A percentile compares a stretch with the other conserved stretches of the same genome.
Conservation (phyloP, 92 coral and sea anemone genomes). For the Parazoanthus atlanticus region DNA sequence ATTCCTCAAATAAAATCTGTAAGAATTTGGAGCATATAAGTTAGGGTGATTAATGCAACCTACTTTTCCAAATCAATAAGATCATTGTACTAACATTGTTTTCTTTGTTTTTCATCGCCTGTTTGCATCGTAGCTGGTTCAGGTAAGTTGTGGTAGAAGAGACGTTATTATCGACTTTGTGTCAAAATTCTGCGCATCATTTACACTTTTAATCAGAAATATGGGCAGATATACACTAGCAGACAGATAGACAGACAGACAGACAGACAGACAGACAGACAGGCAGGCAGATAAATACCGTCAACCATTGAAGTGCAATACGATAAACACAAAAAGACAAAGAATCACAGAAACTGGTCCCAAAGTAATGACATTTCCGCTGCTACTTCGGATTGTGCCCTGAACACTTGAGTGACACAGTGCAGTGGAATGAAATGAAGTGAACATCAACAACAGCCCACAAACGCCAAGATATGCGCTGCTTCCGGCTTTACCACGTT, state of each 20-base stretch:
- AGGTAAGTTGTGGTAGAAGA: conserved; percentile 10
- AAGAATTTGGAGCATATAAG: too few relatives aligned
- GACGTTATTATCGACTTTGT: not conserved
- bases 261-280: not conserved
- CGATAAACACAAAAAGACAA: not conserved
- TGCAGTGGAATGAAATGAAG: too few relatives aligned
- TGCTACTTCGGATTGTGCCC: not conserved
- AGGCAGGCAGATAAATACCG: not conserved
- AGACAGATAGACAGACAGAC: not conserved
- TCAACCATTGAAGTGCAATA: not conserved
- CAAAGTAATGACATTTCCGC: not conserved
- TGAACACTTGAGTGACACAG: too few relatives aligned
- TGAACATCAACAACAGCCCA: too few relatives aligned
- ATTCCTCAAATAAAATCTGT: too few relatives aligned
- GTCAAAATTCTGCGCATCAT: too few relatives aligned
- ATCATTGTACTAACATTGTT: not conserved
- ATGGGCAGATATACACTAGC: not conserved
- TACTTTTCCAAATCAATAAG: too few relatives aligned
- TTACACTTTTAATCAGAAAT: not conserved
- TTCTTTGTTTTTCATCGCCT: not conserved
- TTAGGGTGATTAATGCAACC: too few relatives aligned
- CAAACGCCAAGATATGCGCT: too few relatives aligned
- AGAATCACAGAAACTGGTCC: not conserved
- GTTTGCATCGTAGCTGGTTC: conserved; percentile 20
- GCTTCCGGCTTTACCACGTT: too few relatives aligned